These are phyloP conservation scores for Myzus persicae DNA, from an alignment of 1,140 invertebrate species.

Conservation along the genomic window DNA sequence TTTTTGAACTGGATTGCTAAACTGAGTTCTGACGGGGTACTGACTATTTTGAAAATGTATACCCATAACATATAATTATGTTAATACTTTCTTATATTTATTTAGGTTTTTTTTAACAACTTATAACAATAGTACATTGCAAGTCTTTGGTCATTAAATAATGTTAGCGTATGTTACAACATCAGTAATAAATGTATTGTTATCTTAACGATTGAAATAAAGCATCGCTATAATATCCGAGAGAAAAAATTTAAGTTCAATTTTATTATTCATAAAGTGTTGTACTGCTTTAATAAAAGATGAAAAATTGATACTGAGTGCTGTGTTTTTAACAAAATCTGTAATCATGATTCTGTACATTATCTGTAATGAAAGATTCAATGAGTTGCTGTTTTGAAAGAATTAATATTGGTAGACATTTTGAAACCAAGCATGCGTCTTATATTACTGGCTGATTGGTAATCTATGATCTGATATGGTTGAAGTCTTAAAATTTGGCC, in stretches of 20 bases:
- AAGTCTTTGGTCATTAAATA: no score
- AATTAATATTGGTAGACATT: neutral
- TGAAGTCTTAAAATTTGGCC: neutral
- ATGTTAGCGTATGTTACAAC: no score
- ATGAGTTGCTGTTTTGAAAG: neutral
- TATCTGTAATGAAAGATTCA: neutral
- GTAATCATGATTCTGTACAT: neutral
- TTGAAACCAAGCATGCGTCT: neutral
- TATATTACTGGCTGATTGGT: neutral
- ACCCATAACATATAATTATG: no score
- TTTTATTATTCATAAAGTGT: neutral
- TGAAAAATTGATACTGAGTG: neutral
- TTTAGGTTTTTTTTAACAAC: no score
- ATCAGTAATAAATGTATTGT: no score
- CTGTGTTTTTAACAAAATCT: neutral
- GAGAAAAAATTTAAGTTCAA: neutral
- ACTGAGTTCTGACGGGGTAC: no score
- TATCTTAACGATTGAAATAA: no score
- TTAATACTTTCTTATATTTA: no score
- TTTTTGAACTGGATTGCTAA: neutral
- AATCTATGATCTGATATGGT: neutral
- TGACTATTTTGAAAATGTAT: no score
- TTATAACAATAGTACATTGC: no score
- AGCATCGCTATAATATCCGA: neutral
- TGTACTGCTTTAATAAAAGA: neutral